These are phyloP conservation scores for Lepidurus packardi DNA, from an alignment of 1,140 invertebrate species.

Conservation along the genomic window DNA sequence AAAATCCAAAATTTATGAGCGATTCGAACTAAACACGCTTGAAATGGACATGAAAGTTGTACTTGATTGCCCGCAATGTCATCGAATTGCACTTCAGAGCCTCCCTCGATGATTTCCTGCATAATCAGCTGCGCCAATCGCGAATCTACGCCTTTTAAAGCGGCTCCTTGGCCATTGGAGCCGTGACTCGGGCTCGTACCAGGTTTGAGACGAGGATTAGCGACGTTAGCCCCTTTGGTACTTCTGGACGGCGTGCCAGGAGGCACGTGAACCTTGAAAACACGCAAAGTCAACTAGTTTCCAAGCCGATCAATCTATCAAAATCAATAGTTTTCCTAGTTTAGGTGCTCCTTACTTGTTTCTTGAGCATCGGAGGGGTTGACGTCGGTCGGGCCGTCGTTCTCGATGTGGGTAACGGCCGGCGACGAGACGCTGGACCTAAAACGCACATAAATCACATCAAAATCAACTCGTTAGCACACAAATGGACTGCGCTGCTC, in stretches of 20 bases:
- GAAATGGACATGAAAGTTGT: background rate
- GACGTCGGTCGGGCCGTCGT: background rate
- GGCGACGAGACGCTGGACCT: constrained; percentile 16
- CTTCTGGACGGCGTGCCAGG: background rate
- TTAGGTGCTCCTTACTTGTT: background rate
- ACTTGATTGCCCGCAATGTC: constrained; percentile 47
- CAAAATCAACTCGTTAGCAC: background rate
- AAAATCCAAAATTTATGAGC: background rate
- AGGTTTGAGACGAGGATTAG: background rate
- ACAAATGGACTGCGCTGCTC: background rate
- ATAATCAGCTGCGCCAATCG: constrained; percentile 44
- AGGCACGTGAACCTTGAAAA: background rate
- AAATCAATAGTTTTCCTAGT: background rate
- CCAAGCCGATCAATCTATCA: background rate
- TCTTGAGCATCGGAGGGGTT: background rate
- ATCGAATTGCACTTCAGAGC: constrained; percentile 49
- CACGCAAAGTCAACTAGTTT: background rate
- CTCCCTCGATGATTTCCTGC: constrained; percentile 49
- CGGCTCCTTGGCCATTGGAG: background rate
- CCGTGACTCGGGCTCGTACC: background rate
- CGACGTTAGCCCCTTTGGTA: background rate
- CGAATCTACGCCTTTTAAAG: constrained; percentile 42
- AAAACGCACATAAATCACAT: background rate
- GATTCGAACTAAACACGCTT: background rate
- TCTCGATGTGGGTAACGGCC: background rate